Evolutionary conservation across 2,888 invertebrate species (phyloP).

Genomic region (Cabera pusaria): DNA sequence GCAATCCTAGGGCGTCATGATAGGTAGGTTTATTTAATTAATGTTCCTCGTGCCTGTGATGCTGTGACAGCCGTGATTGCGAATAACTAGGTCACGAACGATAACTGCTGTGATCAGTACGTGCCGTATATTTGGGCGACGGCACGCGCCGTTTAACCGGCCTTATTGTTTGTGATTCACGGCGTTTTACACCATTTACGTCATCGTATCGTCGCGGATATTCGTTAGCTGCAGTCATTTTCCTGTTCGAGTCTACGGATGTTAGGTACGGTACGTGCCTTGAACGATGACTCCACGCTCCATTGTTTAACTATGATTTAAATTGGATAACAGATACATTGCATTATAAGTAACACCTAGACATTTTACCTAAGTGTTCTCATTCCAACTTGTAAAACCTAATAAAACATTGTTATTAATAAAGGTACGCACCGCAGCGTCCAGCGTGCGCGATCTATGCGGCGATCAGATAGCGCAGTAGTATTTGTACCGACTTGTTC

Average conservation of each 20-base stretch:
- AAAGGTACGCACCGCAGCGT: too few relatives aligned
- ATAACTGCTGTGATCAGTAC: slow-evolving; percentile 4
- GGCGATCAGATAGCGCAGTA: too few relatives aligned
- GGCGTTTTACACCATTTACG: slow-evolving; percentile 24
- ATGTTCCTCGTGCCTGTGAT: slow-evolving; percentile 23
- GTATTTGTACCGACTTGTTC: too few relatives aligned
- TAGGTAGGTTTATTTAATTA: slow-evolving; percentile 46
- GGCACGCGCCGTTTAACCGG: slow-evolving; percentile 28
- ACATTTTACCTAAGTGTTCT: neutral
- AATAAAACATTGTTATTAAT: too few relatives aligned
- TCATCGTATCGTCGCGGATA: slow-evolving; percentile 31
- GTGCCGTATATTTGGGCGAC: slow-evolving; percentile 9
- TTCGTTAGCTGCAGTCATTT: slow-evolving; percentile 26
- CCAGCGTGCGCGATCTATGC: too few relatives aligned
- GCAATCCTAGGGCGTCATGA: too few relatives aligned
- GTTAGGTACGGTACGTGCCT: slow-evolving; percentile 47
- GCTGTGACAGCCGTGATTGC: slow-evolving; percentile 24
- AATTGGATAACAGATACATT: slow-evolving; percentile 11
- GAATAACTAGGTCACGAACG: slow-evolving; percentile 25
- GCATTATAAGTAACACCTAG: too few relatives aligned
- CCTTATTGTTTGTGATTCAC: slow-evolving; percentile 30
- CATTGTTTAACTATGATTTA: slow-evolving; percentile 18
- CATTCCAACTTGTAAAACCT: too few relatives aligned
- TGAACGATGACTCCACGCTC: slow-evolving; percentile 20
- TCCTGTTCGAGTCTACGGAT: slow-evolving; percentile 44